Evolutionary conservation across 1,140 invertebrate genomes (phyloP), one percentile per base, ranked within the genome.

Genomic region (Plutomurus gul): DNA sequence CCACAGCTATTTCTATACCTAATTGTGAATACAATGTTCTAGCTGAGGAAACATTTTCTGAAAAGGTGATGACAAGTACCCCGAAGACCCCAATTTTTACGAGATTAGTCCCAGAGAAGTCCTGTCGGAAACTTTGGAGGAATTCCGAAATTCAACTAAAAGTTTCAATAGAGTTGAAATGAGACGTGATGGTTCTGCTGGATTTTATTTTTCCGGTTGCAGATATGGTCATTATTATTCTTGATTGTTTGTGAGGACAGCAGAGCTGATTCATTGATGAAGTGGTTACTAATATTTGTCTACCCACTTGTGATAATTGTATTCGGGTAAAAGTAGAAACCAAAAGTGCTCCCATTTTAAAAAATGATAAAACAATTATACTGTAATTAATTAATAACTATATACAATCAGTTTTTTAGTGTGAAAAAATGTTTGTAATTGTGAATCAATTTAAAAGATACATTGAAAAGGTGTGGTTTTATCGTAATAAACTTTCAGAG

Each of bases 61-160:
- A 33, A 4, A 25, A 37, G 13, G 1, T 76, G 79, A 81, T 43
- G 65, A 77, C 16, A 22, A 77, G 11, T 77, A 77, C 43, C 79
- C 79, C 1, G 10, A 39, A 16, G 13, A 37, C 25, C 49, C 72
- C 13, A 47, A 81, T 75, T 7, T 65, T 8, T 40, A 20, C 16
- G 25, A 65, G 5, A 8, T 11, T 60, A 49, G 0, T 4, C n/a
- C 39, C 8, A 13, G 33, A 46, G 47, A 47, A 0, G 11, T 37
- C 10, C 16, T 39, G 20, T 22, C 51, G 20, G 13, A 72, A 22
- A 77, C 76, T 11, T 47, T 65, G 18, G 46, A 43, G 3, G 46
- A 77, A 74, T 47, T 71, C 22, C 43, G 25, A 49, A 36, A 73
- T 5, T 27, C 40, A 16, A 10, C 65, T 5, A 74, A 27, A 18